phyloP scores from a whole-genome alignment of 2,888 invertebrate species.

The Pandemis corylana region DNA sequence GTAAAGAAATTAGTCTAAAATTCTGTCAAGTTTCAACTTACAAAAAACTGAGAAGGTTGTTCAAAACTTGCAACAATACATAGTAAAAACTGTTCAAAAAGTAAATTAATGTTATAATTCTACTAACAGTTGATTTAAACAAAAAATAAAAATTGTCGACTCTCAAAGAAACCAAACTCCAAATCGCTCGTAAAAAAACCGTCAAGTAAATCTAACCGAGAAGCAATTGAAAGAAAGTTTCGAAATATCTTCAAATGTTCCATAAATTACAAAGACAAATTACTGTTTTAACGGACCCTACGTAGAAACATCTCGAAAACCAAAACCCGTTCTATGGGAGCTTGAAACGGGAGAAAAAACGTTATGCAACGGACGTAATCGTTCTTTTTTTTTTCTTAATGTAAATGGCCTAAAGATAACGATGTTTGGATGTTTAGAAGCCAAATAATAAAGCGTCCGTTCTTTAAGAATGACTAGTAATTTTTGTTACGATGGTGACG shows the following conservation, averaged over 20 bases:
- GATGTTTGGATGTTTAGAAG: not conserved
- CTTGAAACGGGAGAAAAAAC: conserved; percentile 18
- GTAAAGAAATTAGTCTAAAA: no score
- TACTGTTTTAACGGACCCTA: conserved; percentile 27
- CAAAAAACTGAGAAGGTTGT: no score
- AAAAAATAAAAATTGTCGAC: no score
- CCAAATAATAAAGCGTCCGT: not conserved
- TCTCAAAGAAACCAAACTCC: no score
- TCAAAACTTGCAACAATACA: no score
- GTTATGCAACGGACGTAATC: conserved; percentile 24
- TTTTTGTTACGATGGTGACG: not conserved
- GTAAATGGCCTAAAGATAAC: conserved; percentile 25
- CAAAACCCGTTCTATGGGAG: conserved; percentile 20
- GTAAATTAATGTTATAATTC: no score
- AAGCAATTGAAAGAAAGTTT: not conserved
- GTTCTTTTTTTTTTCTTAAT: not conserved
- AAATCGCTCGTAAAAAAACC: not conserved
- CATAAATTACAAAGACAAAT: conserved; percentile 37
- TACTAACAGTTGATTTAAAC: no score
- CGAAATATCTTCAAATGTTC: conserved; percentile 13
- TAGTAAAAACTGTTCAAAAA: no score
- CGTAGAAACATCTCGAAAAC: conserved; percentile 21
- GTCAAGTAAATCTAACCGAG: not conserved
- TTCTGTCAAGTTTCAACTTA: no score
- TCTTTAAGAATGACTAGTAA: not conserved